phyloP scores from a whole-genome alignment of 2,888 invertebrate genomes.

The Macrophya annulata region DNA sequence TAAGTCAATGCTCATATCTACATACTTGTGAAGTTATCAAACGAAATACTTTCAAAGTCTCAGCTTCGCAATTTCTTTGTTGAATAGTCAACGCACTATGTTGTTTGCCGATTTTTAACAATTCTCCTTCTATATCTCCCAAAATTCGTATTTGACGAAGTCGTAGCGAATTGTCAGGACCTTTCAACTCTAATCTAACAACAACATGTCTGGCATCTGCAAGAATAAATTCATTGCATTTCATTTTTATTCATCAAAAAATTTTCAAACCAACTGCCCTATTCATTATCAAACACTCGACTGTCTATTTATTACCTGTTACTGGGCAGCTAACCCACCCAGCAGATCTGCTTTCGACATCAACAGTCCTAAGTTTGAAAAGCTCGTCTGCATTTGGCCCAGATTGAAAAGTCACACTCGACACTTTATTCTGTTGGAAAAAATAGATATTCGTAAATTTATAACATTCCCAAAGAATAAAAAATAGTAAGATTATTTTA shows the following conservation, averaged over 20 bases:
- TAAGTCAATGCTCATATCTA: slow-evolving; percentile 29
- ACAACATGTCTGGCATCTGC: slow-evolving; percentile 81
- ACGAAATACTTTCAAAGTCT: slow-evolving; percentile 95
- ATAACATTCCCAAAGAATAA: background rate
- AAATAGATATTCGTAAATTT: slow-evolving; percentile 48
- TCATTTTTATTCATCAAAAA: slow-evolving; percentile 23
- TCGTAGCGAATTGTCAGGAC: slow-evolving; percentile 94
- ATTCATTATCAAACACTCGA: background rate
- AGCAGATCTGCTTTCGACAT: slow-evolving; percentile 91
- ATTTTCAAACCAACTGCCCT: background rate
- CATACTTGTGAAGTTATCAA: slow-evolving; percentile 93
- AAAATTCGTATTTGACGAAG: slow-evolving; percentile 91
- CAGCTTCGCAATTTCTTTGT: slow-evolving; percentile 93
- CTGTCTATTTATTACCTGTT: slow-evolving; percentile 82
- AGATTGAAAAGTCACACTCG: slow-evolving; percentile 91
- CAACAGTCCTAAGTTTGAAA: slow-evolving; percentile 89
- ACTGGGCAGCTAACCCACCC: slow-evolving; percentile 96
- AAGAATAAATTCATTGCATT: slow-evolving; percentile 6
- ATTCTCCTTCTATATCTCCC: slow-evolving; percentile 84
- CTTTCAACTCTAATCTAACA: slow-evolving; percentile 92
- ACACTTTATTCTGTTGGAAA: slow-evolving; percentile 91
- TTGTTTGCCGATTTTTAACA: slow-evolving; percentile 81
- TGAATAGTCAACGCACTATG: slow-evolving; percentile 85
- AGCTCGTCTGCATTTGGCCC: slow-evolving; percentile 92
- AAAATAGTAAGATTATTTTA: slow-evolving; percentile 54